Conservation (phyloP, 2,797 vertebrate species). For the Paramormyrops hopkinsi region DNA sequence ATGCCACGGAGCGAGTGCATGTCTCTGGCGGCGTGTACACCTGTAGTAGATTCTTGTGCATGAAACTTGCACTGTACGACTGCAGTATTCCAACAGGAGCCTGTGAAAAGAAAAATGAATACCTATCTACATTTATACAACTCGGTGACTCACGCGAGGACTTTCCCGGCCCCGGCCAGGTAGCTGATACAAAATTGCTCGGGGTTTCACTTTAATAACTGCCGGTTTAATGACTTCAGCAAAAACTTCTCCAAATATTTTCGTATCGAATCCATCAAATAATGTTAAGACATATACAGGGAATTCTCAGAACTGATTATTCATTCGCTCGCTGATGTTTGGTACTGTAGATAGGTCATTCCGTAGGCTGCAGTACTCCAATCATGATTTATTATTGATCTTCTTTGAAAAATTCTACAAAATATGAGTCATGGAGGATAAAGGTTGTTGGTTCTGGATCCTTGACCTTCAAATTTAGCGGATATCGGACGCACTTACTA, state of each 20-base stretch:
- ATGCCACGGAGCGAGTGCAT: conserved; percentile 10
- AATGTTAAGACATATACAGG: not conserved
- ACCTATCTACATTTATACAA: not conserved
- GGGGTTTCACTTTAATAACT: conserved; percentile 20
- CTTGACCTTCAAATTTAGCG: not conserved
- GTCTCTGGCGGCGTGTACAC: conserved; percentile 15
- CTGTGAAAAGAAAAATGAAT: not conserved
- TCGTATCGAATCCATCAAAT: conserved; percentile 10
- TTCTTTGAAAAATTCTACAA: not conserved
- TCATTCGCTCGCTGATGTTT: not conserved
- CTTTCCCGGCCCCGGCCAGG: conserved; percentile 39
- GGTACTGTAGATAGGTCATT: not conserved
- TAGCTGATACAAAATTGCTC: not conserved
- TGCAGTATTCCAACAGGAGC: not conserved
- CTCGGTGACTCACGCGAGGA: conserved; percentile 46
- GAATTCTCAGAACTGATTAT: not conserved
- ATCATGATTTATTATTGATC: not conserved
- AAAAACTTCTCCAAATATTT: conserved; percentile 23
- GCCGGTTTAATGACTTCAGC: not conserved
- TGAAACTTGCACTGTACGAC: not conserved
- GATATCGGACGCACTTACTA: not conserved
- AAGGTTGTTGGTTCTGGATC: not conserved
- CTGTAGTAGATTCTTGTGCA: not conserved
- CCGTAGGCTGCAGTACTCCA: not conserved
- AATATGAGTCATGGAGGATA: not conserved